These are phyloP conservation scores for Microtus montanus DNA, from an alignment of 2,113 vertebrate genomes.

Conservation along the genomic window DNA sequence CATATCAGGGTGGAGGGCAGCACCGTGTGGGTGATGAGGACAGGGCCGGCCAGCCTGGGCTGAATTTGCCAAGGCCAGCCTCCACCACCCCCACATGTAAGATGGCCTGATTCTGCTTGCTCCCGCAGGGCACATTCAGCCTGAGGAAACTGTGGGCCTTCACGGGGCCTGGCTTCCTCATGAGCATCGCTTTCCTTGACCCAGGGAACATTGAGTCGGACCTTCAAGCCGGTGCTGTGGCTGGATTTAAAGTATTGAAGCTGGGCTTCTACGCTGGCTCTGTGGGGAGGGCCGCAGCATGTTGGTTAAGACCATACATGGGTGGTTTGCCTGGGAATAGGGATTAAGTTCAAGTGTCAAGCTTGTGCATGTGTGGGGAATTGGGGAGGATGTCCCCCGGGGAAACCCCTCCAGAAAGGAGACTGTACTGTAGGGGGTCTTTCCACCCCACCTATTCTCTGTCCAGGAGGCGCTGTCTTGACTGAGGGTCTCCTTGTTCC, in stretches of 20 bases:
- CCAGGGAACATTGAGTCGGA: constrained; percentile 89
- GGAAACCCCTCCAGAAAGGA: accelerated
- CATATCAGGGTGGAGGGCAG: background rate
- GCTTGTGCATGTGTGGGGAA: too few species aligned
- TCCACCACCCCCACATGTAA: background rate
- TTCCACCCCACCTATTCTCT: background rate
- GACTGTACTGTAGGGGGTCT: accelerated
- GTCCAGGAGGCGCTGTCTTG: too few species aligned
- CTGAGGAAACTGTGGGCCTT: constrained; percentile 89
- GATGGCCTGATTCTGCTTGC: background rate
- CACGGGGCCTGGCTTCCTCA: constrained; percentile 88
- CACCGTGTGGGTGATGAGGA: too few species aligned
- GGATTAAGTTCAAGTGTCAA: background rate
- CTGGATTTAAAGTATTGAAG: constrained; percentile 86
- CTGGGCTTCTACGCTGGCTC: background rate
- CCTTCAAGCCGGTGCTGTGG: constrained; percentile 85
- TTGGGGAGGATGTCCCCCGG: background rate
- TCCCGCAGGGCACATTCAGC: constrained; percentile 84
- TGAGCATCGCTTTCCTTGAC: constrained; percentile 91
- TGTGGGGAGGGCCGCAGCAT: background rate
- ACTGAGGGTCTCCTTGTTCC: background rate
- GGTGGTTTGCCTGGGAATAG: background rate
- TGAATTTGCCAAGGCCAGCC: background rate
- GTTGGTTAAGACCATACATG: background rate
- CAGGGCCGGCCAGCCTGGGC: background rate